These are phyloP conservation scores for Axea sp. DNA, from an alignment of 2,888 invertebrate genomes.

Conservation along the genomic window DNA sequence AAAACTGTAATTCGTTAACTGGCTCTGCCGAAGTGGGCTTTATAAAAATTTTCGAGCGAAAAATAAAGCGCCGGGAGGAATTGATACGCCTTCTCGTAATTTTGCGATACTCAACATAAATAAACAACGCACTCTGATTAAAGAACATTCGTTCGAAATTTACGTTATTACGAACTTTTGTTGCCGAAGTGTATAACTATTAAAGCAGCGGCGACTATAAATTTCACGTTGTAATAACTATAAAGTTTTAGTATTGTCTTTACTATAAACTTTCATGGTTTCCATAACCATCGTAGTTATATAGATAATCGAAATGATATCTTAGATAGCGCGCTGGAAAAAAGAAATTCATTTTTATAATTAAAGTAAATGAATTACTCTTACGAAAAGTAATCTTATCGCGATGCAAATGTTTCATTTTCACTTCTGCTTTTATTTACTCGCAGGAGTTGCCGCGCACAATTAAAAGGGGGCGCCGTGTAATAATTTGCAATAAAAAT, in stretches of 20 bases:
- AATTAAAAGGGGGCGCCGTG: too few relatives aligned
- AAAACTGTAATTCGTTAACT: too few relatives aligned
- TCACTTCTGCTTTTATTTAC: too few relatives aligned
- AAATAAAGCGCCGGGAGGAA: too few relatives aligned
- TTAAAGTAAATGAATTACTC: too few relatives aligned
- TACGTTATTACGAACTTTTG: slow-evolving; percentile 52
- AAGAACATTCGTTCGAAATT: slow-evolving; percentile 40
- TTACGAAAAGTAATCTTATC: too few relatives aligned
- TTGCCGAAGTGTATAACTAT: slow-evolving; percentile 45
- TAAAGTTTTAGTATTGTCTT: slow-evolving; percentile 59
- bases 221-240: slow-evolving; percentile 54
- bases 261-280: slow-evolving; percentile 53
- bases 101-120: slow-evolving; percentile 10
- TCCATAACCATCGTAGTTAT: slow-evolving; percentile 44
- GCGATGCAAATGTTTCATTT: too few relatives aligned
- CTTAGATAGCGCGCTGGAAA: slow-evolving; percentile 11
- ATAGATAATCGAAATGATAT: slow-evolving; percentile 46
- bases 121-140: slow-evolving; percentile 36
- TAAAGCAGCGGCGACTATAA: slow-evolving; percentile 41
- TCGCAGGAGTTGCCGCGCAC: too few relatives aligned
- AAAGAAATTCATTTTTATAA: slow-evolving; percentile 16
- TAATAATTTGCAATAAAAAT: too few relatives aligned
- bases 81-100: too few relatives aligned
- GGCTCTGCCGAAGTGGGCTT: too few relatives aligned
- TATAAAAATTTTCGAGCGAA: too few relatives aligned